Evolutionary conservation across 2,113 vertebrate genomes (phyloP).

Genomic region (Setophaga petechia): DNA sequence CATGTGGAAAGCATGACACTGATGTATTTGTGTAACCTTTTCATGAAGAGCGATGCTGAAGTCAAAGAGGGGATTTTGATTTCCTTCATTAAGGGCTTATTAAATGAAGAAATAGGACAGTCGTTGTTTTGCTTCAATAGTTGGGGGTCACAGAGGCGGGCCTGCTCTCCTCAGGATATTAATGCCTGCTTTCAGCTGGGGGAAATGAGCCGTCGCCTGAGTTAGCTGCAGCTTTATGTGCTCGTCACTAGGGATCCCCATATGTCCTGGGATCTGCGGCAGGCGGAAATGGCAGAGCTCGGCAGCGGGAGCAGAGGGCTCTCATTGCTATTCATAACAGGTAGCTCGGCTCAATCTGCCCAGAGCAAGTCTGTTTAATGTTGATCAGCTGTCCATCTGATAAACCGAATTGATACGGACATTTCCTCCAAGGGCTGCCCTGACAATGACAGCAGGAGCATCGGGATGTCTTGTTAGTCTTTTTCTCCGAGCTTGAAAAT

Average conservation of each 20-base stretch:
- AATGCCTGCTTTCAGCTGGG: conserved; percentile 80
- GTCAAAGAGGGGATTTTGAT: conserved; percentile 64
- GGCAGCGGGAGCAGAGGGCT: conserved; percentile 62
- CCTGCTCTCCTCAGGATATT: conserved; percentile 79
- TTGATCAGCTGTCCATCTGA: conserved; percentile 81
- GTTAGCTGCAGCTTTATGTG: conserved; percentile 75
- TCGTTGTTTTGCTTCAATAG: conserved; percentile 71
- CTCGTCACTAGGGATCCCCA: conserved; percentile 82
- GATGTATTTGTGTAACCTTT: conserved; percentile 75
- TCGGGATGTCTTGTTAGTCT: conserved; percentile 74
- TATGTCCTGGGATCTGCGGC: conserved; percentile 76
- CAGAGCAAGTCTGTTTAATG: conserved; percentile 80
- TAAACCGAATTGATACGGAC: conserved; percentile 71
- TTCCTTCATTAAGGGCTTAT: conserved; percentile 82
- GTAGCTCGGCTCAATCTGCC: conserved; percentile 73
- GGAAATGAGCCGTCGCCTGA: conserved; percentile 79
- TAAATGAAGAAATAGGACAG: conserved; percentile 78
- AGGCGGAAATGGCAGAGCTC: conserved; percentile 65
- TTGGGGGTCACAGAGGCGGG: conserved; percentile 72
- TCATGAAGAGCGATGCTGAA: conserved; percentile 47
- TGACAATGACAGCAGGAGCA: conserved; percentile 69
- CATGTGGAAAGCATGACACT: conserved; percentile 59
- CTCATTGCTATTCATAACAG: conserved; percentile 81
- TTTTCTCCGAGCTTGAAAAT: conserved; percentile 40
- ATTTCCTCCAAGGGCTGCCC: conserved; percentile 73